Conservation (phyloP, 2,797 vertebrate genomes). For the Sitta carolinensis region DNA sequence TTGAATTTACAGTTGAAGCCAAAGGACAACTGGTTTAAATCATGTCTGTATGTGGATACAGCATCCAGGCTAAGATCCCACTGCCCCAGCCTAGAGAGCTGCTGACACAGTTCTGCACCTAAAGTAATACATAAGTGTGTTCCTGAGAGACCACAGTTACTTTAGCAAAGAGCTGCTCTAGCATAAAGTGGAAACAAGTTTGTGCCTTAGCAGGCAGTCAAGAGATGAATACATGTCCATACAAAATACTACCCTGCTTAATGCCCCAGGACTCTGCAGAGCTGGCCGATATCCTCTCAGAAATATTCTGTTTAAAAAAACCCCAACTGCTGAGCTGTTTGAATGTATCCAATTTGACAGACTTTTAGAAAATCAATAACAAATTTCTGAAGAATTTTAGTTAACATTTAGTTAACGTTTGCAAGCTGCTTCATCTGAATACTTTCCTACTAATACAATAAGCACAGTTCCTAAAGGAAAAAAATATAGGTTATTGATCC, state of each 20-base stretch:
- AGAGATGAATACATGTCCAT: background rate
- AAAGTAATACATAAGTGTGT: background rate
- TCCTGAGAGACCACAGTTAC: background rate
- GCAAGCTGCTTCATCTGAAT: background rate
- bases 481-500: slow-evolving; percentile 46
- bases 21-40: slow-evolving; percentile 7
- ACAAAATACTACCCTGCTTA: background rate
- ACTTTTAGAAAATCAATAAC: background rate
- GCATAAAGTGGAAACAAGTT: background rate
- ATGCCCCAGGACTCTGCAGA: background rate
- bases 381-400: slow-evolving; percentile 6
- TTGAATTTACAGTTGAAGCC: background rate
- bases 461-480: background rate
- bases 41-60: background rate
- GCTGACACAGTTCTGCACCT: background rate
- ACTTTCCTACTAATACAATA: background rate
- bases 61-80: background rate
- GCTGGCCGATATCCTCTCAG: background rate
- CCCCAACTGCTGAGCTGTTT: background rate
- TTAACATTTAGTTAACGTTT: background rate
- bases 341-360: background rate
- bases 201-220: background rate
- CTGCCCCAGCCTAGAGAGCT: background rate
- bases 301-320: background rate
- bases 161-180: background rate